Conservation (phyloP, 1,140 invertebrate species). For the Neoseiulus cucumeris region DNA sequence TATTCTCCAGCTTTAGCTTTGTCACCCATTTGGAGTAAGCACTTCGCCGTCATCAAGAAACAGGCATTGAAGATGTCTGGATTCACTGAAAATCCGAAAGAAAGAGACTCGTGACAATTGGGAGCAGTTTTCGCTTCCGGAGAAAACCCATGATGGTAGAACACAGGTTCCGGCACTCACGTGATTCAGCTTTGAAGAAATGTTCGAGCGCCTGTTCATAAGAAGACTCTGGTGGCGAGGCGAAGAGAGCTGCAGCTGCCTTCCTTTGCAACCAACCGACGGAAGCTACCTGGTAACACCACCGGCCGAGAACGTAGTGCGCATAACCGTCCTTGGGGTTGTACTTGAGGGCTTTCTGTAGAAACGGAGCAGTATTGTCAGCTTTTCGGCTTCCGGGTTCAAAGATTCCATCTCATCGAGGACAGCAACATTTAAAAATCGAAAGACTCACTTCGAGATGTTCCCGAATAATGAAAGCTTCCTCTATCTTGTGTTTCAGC, state of each 20-base stretch:
- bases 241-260: slow-evolving; percentile 45
- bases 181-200: slow-evolving; percentile 33
- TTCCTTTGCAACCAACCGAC: slow-evolving; percentile 48
- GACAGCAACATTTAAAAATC: too few species aligned
- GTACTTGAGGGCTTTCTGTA: not conserved
- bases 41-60: not conserved
- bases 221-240: slow-evolving; percentile 39
- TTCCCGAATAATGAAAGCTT: not conserved
- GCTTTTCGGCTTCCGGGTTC: not conserved
- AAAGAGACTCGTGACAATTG: not conserved
- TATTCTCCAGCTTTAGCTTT: not conserved
- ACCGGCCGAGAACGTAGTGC: not conserved
- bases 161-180: not conserved
- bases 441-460: not conserved
- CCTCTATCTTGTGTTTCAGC: not conserved
- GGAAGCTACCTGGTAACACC: slow-evolving; percentile 23
- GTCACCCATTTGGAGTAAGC: not conserved
- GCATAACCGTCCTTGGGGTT: slow-evolving; percentile 1
- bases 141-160: not conserved
- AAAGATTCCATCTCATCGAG: not conserved
- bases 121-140: not conserved
- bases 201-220: slow-evolving; percentile 44
- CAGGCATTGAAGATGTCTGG: not conserved
- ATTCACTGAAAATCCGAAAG: not conserved
- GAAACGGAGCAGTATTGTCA: not conserved